These are phyloP conservation scores for Picathartes gymnocephalus DNA, from an alignment of 2,113 vertebrate species.

Conservation along the genomic window DNA sequence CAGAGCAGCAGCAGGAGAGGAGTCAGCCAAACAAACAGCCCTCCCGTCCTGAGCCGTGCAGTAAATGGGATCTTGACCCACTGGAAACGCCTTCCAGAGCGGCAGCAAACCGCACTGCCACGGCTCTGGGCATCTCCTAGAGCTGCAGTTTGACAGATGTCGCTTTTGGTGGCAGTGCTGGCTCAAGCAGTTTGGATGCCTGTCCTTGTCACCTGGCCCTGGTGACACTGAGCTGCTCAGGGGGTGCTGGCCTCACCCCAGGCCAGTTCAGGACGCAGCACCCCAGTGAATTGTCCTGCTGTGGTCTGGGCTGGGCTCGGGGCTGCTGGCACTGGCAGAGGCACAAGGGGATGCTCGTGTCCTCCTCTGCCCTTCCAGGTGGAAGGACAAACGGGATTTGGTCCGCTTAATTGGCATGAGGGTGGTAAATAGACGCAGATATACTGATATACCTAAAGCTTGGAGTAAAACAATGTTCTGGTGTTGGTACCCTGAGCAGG, in stretches of 20 bases:
- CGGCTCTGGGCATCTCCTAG: background rate
- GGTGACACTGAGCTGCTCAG: background rate
- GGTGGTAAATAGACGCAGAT: background rate
- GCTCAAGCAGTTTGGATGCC: background rate
- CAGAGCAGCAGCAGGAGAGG: background rate
- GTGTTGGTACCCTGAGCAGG: background rate
- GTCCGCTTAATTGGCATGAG: background rate
- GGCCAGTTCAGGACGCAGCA: background rate
- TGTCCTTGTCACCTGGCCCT: background rate
- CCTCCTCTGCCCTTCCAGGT: background rate
- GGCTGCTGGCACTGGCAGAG: background rate
- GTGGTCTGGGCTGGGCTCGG: background rate
- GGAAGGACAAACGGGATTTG: background rate
- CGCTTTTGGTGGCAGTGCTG: background rate
- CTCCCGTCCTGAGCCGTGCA: background rate
- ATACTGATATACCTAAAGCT: background rate
- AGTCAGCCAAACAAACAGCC: background rate
- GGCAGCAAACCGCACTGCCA: background rate
- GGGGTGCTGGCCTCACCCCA: background rate
- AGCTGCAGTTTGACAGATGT: background rate
- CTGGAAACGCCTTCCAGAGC: background rate
- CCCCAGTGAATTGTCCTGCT: rapidly evolving
- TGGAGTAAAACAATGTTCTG: background rate
- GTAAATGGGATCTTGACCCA: background rate
- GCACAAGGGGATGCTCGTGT: background rate